phyloP scores from a whole-genome alignment of 1,140 invertebrate species.

The Lepidotrigona ventralis region DNA sequence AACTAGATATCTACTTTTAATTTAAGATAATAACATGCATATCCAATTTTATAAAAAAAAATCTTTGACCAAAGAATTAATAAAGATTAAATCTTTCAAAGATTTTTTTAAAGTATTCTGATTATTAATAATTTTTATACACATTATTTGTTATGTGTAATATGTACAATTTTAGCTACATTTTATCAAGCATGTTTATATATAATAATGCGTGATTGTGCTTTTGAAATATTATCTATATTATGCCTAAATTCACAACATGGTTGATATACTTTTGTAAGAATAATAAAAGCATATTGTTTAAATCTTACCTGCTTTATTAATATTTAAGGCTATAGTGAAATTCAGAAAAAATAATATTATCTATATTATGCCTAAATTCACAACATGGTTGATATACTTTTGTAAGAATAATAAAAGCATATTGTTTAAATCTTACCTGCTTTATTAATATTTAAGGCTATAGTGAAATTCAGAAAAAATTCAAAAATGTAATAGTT shows the following conservation, averaged over 20 bases:
- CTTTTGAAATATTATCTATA: constrained; percentile 4
- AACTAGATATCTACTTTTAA: neutral
- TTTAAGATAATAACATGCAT: neutral
- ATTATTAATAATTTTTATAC: neutral
- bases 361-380: constrained; percentile 2
- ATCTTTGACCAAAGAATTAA: neutral
- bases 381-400: constrained; percentile 18
- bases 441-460: constrained; percentile 25
- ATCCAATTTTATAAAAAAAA: neutral
- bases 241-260: constrained; percentile 1
- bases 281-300: constrained; percentile 30
- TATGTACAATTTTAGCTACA: constrained; percentile 27
- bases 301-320: constrained; percentile 63
- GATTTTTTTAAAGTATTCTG: neutral
- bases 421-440: constrained; percentile 62
- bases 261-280: constrained; percentile 31
- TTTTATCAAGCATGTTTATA: constrained; percentile 31
- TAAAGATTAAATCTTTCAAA: neutral
- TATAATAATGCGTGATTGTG: constrained; percentile 9
- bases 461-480: constrained; percentile 4
- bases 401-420: constrained; percentile 34
- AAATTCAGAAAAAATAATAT: constrained; percentile 10
- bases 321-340: neutral
- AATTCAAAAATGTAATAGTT: neutral
- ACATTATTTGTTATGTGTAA: constrained; percentile 21